A percentile compares a stretch with the other conserved stretches of the same genome.
Conservation (phyloP, 2,113 vertebrate genomes). For the Salvelinus namaycush region DNA sequence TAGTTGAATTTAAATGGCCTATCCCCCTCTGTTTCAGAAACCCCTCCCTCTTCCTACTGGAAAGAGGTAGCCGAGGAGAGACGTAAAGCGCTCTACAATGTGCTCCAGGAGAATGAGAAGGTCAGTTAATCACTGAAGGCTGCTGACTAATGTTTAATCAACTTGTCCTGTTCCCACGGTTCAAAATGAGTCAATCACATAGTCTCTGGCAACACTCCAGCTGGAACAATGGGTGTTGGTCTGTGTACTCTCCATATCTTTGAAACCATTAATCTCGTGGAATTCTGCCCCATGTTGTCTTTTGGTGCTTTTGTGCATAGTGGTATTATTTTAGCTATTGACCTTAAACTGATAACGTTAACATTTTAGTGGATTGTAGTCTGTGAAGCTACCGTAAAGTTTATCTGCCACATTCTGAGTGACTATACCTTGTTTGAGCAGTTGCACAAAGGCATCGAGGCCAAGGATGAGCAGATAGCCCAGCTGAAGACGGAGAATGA, state of each 20-base stretch:
- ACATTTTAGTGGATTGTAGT: too few relatives aligned
- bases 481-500: constrained; percentile 84
- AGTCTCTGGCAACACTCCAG: not conserved
- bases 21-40: constrained; percentile 69
- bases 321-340: not conserved
- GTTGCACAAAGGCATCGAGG: constrained; percentile 90
- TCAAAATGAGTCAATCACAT: not conserved
- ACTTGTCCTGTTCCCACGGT: constrained; percentile 50
- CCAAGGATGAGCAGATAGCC: constrained; percentile 83
- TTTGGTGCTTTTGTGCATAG: not conserved
- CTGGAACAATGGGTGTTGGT: not conserved
- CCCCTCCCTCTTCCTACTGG: constrained; percentile 85
- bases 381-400: too few relatives aligned
- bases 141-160: constrained; percentile 56
- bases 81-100: constrained; percentile 85
- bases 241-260: too few relatives aligned
- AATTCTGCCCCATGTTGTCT: too few relatives aligned
- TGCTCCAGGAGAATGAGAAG: constrained; percentile 93
- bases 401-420: too few relatives aligned
- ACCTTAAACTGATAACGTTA: too few relatives aligned
- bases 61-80: constrained; percentile 91
- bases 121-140: constrained; percentile 70
- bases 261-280: too few relatives aligned
- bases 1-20: not conserved
- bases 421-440: constrained; percentile 40